Percentiles rank a stretch among this genome's conserved stretches.
These are phyloP conservation scores for Hoplias malabaricus DNA, from an alignment of 2,113 vertebrate species.

Conservation along the genomic window DNA sequence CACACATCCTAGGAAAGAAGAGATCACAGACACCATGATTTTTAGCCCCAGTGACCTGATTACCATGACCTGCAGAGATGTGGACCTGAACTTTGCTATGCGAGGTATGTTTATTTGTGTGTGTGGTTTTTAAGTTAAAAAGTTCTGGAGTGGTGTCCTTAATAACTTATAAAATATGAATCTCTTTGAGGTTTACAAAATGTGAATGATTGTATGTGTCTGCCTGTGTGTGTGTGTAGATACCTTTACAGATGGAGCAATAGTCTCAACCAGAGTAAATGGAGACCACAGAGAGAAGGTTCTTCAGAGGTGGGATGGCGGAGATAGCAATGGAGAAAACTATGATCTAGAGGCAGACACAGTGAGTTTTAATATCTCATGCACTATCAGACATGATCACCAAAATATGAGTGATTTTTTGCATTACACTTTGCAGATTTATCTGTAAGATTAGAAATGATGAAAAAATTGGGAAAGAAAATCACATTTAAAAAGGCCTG, in stretches of 20 bases:
- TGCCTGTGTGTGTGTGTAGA: conserved; percentile 62
- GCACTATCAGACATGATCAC: background rate
- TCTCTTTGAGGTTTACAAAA: background rate
- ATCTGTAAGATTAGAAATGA: too few relatives aligned
- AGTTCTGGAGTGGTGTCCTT: background rate
- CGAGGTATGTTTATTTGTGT: conserved; percentile 79
- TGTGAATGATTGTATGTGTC: background rate
- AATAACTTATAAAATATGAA: background rate
- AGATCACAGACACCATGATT: conserved; percentile 91
- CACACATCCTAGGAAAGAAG: conserved; percentile 79
- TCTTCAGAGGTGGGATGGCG: conserved; percentile 88
- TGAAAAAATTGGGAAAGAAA: too few relatives aligned
- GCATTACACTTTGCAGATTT: too few relatives aligned
- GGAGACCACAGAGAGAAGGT: conserved; percentile 91
- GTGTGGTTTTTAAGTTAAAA: background rate
- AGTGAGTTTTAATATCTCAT: conserved; percentile 64
- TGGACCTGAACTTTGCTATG: conserved; percentile 89
- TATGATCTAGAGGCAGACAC: conserved; percentile 86
- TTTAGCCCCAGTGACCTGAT: conserved; percentile 86
- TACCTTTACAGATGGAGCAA: conserved; percentile 87
- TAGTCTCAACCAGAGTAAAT: conserved; percentile 83
- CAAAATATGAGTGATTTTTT: background rate
- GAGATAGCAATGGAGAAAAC: conserved; percentile 87
- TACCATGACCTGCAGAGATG: conserved; percentile 86
- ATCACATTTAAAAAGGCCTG: too few relatives aligned